Conservation (phyloP, 2,888 invertebrate species). For the Luperina testacea region DNA sequence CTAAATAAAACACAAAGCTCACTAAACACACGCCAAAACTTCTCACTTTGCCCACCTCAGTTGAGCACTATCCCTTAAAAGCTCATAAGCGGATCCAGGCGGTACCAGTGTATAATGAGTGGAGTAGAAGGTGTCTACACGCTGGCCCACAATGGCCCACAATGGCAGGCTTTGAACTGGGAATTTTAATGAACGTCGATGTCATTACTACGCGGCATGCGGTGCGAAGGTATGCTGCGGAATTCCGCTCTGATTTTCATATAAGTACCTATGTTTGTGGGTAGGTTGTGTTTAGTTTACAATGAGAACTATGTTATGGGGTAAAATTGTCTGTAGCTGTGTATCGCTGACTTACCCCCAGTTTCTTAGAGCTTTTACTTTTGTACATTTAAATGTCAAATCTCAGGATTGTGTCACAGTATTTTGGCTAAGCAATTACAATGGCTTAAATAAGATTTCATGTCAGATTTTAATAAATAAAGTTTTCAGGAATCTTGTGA, state of each 20-base stretch:
- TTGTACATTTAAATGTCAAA: not conserved
- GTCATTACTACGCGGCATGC: conserved; percentile 48
- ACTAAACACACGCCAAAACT: not conserved
- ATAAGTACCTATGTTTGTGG: not conserved
- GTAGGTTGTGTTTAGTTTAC: conserved; percentile 23
- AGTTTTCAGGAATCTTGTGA: not conserved
- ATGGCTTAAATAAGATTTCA: not conserved
- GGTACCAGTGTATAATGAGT: conserved; percentile 36
- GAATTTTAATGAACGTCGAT: conserved; percentile 64
- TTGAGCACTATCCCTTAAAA: conserved; percentile 46
- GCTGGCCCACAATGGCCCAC: conserved; percentile 57
- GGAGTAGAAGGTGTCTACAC: conserved; percentile 50
- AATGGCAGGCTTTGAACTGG: conserved; percentile 56
- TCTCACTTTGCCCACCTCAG: conserved; percentile 9
- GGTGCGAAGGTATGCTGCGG: conserved; percentile 33
- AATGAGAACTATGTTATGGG: conserved; percentile 9
- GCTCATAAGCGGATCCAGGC: conserved; percentile 53
- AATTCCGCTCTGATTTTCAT: conserved; percentile 44
- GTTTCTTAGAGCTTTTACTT: not conserved
- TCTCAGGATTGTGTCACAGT: not conserved
- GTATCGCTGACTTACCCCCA: too few species aligned
- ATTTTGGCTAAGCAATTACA: not conserved
- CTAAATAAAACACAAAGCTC: conserved; percentile 1
- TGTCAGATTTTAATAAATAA: not conserved
- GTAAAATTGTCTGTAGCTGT: not conserved